phyloP scores from a whole-genome alignment of 2,113 vertebrate genomes.

The Gallinago paraguaiae region DNA sequence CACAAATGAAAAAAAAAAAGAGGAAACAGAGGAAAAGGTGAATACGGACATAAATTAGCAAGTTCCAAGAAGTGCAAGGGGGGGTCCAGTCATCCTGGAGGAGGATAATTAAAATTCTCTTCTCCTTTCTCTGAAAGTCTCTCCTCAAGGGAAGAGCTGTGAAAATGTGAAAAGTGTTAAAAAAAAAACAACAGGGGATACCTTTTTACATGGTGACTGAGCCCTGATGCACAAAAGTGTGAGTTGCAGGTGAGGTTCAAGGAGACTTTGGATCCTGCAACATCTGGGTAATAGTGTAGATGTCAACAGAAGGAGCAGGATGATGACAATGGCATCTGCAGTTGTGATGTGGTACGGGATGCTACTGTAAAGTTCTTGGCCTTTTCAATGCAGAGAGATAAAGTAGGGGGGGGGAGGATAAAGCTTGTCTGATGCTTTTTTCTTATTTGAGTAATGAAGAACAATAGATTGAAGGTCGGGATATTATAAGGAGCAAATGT shows the following conservation, averaged over 20 bases:
- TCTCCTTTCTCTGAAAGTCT: not conserved
- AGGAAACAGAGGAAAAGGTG: not conserved
- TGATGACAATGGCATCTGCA: not conserved
- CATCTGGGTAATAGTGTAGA: rapidly evolving
- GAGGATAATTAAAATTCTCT: not conserved
- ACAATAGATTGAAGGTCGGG: not conserved
- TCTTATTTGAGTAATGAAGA: not conserved
- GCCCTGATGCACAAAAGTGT: not conserved
- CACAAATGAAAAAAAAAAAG: not conserved
- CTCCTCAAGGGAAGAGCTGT: not conserved
- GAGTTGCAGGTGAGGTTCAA: not conserved
- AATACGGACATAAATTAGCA: not conserved
- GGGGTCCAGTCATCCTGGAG: rapidly evolving
- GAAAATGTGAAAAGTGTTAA: not conserved
- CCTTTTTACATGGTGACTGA: not conserved
- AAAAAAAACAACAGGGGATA: not conserved
- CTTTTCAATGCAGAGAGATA: not conserved
- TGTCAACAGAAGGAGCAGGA: not conserved
- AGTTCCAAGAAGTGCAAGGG: not conserved
- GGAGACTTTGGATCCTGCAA: not conserved
- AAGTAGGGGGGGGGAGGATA: rapidly evolving
- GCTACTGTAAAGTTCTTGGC: not conserved
- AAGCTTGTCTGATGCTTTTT: not conserved
- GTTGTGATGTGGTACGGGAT: not conserved
- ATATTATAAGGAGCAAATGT: not conserved